These are phyloP conservation scores for Ascaphus truei DNA, from an alignment of 2,113 vertebrate genomes.

Conservation along the genomic window DNA sequence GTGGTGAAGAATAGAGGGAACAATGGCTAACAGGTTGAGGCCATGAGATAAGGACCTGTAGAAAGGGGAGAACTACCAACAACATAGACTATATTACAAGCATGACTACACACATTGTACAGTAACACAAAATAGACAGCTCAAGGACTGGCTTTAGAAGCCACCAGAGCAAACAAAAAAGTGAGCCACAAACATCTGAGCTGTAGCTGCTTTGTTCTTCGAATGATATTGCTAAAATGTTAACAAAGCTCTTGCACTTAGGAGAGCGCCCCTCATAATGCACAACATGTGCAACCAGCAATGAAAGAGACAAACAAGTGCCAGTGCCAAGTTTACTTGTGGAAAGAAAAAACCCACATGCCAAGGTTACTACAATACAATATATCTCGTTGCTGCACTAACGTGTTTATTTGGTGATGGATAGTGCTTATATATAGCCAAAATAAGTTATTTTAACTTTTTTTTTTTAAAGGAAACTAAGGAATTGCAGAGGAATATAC, in stretches of 20 bases:
- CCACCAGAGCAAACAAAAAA: background rate
- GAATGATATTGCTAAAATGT: background rate
- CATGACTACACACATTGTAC: background rate
- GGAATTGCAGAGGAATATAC: background rate
- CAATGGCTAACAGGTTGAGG: conserved; percentile 5
- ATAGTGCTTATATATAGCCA: no score
- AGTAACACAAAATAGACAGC: background rate
- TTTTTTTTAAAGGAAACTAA: conserved; percentile 3
- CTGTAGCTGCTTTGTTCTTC: background rate
- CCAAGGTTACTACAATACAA: no score
- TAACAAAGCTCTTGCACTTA: background rate
- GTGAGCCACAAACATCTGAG: background rate
- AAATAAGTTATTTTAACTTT: no score
- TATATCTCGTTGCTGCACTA: no score
- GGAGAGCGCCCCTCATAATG: background rate
- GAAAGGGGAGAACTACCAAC: background rate
- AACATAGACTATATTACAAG: background rate
- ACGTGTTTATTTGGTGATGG: no score
- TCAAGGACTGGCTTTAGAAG: background rate
- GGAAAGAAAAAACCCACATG: no score
- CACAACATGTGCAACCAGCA: conserved; percentile 10
- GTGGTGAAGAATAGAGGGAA: background rate
- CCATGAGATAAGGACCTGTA: conserved; percentile 13
- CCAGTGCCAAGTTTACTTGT: background rate
- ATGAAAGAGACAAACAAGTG: conserved; percentile 12